These are phyloP conservation scores for Brachionus calyciflorus DNA, from an alignment of 1,140 invertebrate genomes.

Conservation along the genomic window DNA sequence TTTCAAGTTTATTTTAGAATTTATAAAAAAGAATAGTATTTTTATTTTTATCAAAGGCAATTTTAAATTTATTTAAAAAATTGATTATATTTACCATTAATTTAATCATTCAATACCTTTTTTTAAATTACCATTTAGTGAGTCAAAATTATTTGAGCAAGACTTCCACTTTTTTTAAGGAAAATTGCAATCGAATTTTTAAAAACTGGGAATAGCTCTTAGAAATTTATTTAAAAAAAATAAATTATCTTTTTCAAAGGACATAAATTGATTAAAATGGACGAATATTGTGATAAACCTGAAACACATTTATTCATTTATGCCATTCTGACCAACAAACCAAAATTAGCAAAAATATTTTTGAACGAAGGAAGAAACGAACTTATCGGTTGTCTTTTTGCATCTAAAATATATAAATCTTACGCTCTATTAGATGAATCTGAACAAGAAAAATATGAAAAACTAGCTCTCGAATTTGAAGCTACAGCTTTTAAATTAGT, in stretches of 20 bases:
- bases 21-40: no score
- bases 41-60: no score
- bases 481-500: background rate
- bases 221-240: no score
- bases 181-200: no score
- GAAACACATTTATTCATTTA: conserved; percentile 32
- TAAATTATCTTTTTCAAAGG: background rate
- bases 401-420: conserved; percentile 35
- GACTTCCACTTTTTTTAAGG: no score
- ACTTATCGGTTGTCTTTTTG: conserved; percentile 25
- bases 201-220: no score
- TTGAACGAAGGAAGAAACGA: conserved; percentile 22
- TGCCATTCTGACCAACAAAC: background rate
- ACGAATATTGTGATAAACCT: background rate
- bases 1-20: no score
- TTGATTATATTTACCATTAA: no score
- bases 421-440: background rate
- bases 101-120: no score
- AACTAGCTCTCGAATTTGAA: conserved; percentile 20
- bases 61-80: no score
- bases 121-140: no score
- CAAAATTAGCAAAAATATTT: conserved; percentile 18
- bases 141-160: no score
- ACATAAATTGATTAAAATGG: conserved; percentile 1
- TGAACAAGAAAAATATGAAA: background rate